These are phyloP conservation scores for Euthynnus affinis DNA, from an alignment of 2,797 vertebrate species.

Conservation along the genomic window DNA sequence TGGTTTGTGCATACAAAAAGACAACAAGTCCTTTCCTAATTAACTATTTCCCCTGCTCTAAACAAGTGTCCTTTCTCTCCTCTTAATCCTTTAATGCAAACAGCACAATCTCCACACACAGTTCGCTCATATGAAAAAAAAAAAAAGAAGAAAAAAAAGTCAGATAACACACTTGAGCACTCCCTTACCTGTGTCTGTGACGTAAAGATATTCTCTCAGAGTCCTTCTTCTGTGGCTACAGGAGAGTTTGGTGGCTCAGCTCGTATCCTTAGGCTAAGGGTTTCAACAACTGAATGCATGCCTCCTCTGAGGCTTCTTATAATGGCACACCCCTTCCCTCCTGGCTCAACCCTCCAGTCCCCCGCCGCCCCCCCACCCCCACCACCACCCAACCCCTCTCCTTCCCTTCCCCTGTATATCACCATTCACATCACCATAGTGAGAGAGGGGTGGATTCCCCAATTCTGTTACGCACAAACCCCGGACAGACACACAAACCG, in stretches of 20 bases:
- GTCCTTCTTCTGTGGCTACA: slow-evolving; percentile 51
- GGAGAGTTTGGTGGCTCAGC: slow-evolving; percentile 65
- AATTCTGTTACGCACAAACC: slow-evolving; percentile 78
- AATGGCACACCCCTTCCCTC: slow-evolving; percentile 86
- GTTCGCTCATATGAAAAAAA: slow-evolving; percentile 15
- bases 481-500: slow-evolving; percentile 64
- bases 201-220: slow-evolving; percentile 43
- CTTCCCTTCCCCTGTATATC: slow-evolving; percentile 64
- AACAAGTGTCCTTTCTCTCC: slow-evolving; percentile 8
- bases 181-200: slow-evolving; percentile 75
- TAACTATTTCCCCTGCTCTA: slow-evolving; percentile 26
- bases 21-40: slow-evolving; percentile 47
- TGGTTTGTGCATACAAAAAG: slow-evolving; percentile 11
- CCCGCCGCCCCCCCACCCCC: slow-evolving; percentile 30
- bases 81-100: background rate
- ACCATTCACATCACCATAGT: slow-evolving; percentile 64
- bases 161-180: slow-evolving; percentile 19
- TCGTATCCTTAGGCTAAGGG: slow-evolving; percentile 84
- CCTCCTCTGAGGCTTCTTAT: slow-evolving; percentile 87
- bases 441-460: slow-evolving; percentile 77
- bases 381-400: slow-evolving; percentile 44
- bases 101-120: slow-evolving; percentile 31
- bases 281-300: slow-evolving; percentile 83
- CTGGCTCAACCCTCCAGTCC: slow-evolving; percentile 74
- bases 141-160: background rate